phyloP scores from a whole-genome alignment of 1,140 invertebrate species.

The Drosophila sturtevanti region DNA sequence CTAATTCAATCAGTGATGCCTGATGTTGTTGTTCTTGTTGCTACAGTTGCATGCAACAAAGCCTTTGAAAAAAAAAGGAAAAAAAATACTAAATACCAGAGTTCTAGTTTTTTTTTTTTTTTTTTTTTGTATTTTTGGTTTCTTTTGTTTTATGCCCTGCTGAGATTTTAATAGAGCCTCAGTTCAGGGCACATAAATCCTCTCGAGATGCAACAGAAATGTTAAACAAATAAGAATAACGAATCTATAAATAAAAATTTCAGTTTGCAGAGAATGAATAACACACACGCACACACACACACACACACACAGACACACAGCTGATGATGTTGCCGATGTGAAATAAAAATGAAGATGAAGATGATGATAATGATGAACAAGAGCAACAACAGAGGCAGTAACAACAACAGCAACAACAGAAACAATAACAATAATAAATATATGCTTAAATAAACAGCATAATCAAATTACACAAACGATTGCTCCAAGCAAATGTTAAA shows the following conservation, averaged over 20 bases:
- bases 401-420: slow-evolving; percentile 12
- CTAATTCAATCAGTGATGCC: slow-evolving; percentile 36
- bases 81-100: slow-evolving; percentile 29
- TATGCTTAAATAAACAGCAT: slow-evolving; percentile 54
- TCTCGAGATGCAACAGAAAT: slow-evolving; percentile 45
- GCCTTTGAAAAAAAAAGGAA: neutral
- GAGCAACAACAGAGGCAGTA: slow-evolving; percentile 1
- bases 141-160: slow-evolving; percentile 4
- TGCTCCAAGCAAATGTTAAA: slow-evolving; percentile 63
- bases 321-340: no score
- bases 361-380: slow-evolving; percentile 36
- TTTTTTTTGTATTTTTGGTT: neutral
- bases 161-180: slow-evolving; percentile 17
- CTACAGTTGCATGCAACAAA: neutral
- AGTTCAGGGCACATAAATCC: slow-evolving; percentile 60
- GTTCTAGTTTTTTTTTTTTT: neutral
- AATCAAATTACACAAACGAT: slow-evolving; percentile 52
- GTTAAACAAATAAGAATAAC: slow-evolving; percentile 52
- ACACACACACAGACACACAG: slow-evolving; percentile 20
- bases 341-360: slow-evolving; percentile 26
- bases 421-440: slow-evolving; percentile 29
- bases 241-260: slow-evolving; percentile 62
- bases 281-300: neutral
- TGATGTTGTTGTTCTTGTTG: neutral
- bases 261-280: slow-evolving; percentile 26